These are phyloP conservation scores for Dendrocincla tyrannina DNA, from an alignment of 2,797 vertebrate genomes.

Conservation along the genomic window DNA sequence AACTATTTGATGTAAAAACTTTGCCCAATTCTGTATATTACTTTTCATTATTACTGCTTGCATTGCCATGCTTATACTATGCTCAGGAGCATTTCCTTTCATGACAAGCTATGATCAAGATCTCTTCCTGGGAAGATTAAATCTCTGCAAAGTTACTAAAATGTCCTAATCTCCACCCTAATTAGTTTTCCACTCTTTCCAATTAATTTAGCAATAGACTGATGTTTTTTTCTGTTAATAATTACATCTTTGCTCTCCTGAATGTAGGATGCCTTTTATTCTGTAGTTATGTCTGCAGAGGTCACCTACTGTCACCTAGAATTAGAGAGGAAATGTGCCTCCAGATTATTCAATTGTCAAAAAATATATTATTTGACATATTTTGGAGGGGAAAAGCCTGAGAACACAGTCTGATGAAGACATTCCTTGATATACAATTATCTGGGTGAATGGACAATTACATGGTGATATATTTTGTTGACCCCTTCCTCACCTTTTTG, in stretches of 20 bases:
- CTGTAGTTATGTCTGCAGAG: constrained; percentile 21
- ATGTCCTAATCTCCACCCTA: not conserved
- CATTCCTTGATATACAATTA: constrained; percentile 30
- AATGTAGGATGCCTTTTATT: constrained; percentile 7
- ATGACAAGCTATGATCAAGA: not conserved
- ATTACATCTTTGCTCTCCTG: not conserved
- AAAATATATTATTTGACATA: constrained; percentile 43
- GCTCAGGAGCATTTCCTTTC: not conserved
- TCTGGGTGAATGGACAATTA: constrained; percentile 32
- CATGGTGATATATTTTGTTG: not conserved
- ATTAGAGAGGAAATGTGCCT: constrained; percentile 54
- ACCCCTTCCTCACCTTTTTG: constrained; percentile 6
- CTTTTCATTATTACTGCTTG: not conserved
- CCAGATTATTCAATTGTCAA: constrained; percentile 50
- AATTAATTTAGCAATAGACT: not conserved
- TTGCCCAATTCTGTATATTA: not conserved
- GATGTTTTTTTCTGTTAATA: not conserved
- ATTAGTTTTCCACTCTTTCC: not conserved
- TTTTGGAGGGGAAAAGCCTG: not conserved
- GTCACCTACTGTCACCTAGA: constrained; percentile 59
- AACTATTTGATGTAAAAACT: not conserved
- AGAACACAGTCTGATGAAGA: constrained; percentile 33
- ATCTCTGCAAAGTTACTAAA: not conserved
- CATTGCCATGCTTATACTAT: not conserved
- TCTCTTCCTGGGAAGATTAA: not conserved